Conservation (phyloP, 1,140 invertebrate genomes). For the Chironomus tepperi region DNA sequence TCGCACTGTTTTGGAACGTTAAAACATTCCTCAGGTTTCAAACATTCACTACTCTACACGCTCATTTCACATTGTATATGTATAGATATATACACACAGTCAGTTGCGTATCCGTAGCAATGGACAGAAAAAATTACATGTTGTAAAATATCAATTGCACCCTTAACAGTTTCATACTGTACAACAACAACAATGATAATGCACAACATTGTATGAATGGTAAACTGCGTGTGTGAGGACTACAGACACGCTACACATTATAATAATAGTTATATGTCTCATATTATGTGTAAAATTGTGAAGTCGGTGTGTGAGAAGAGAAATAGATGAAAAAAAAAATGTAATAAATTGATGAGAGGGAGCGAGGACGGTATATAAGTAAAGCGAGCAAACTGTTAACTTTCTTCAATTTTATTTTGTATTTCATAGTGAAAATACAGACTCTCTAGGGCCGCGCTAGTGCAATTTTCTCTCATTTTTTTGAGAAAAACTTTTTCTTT, state of each 20-base stretch:
- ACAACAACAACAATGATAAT: not conserved
- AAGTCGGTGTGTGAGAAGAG: not conserved
- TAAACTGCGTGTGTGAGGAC: not conserved
- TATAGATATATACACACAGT: no score
- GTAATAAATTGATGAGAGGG: not conserved
- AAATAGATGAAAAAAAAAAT: not conserved
- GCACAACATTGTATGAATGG: not conserved
- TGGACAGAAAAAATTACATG: not conserved
- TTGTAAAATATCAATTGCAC: not conserved
- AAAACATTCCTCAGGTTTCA: conserved; percentile 12
- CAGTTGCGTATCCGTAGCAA: not conserved
- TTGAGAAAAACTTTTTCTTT: conserved; percentile 14
- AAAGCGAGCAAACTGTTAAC: conserved; percentile 17
- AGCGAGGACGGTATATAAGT: conserved; percentile 16
- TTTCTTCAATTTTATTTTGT: conserved; percentile 23
- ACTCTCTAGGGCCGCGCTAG: conserved; percentile 20
- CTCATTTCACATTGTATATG: no score
- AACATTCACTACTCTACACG: not conserved
- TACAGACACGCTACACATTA: no score
- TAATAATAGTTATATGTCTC: no score
- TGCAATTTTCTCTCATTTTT: not conserved
- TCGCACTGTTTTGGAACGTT: no score
- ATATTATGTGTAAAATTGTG: not conserved
- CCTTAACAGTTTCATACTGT: not conserved
- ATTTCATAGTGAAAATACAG: conserved; percentile 23